phyloP scores from a whole-genome alignment of 1,140 invertebrate species.

The Pseudomyrmex pallidus region DNA sequence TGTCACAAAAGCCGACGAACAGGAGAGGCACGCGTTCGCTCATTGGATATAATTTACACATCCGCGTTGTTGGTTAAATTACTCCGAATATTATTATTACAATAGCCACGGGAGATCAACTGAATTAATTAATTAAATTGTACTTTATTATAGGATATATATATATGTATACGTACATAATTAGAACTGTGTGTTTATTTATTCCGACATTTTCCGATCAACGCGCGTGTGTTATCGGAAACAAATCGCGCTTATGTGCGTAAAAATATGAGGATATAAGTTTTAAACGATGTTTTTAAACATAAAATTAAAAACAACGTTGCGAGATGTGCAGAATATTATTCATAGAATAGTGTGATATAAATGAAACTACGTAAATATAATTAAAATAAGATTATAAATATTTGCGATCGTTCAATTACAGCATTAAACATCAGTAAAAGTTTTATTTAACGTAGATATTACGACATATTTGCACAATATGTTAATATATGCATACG shows the following conservation, averaged over 20 bases:
- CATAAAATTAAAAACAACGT: no score
- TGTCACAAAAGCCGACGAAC: conserved; percentile 25
- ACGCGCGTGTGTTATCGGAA: neutral
- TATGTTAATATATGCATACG: neutral
- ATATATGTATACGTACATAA: neutral
- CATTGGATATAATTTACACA: conserved; percentile 32
- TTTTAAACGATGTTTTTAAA: no score
- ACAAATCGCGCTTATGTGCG: conserved; percentile 6
- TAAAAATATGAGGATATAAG: neutral
- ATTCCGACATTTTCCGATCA: conserved; percentile 23
- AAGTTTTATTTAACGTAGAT: neutral
- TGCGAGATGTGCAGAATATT: no score
- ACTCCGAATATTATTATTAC: conserved; percentile 52
- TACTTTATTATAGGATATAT: conserved; percentile 31
- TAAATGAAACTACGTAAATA: neutral
- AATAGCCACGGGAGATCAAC: conserved; percentile 17
- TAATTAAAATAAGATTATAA: neutral
- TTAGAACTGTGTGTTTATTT: conserved; percentile 33
- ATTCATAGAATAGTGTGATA: conserved; percentile 15
- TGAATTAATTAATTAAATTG: conserved; percentile 61
- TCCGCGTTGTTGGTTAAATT: conserved; percentile 47
- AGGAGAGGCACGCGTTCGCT: conserved; percentile 8
- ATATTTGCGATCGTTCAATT: neutral
- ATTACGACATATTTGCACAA: neutral
- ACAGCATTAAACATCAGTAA: neutral